Evolutionary conservation across 1,140 invertebrate species (phyloP).

Genomic region (Onthophagus taurus): DNA sequence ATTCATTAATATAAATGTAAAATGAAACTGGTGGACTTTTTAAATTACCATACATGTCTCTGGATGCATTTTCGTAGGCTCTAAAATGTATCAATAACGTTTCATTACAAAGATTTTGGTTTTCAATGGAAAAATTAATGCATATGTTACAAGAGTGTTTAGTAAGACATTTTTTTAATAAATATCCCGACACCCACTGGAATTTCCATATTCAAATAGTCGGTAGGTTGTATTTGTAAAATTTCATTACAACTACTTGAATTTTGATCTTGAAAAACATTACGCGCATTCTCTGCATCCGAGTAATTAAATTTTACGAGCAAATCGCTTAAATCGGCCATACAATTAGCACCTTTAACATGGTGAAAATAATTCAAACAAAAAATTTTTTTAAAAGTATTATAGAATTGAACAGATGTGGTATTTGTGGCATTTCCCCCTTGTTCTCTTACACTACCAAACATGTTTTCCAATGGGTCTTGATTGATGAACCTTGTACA

Average conservation of each 20-base stretch:
- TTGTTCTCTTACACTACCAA: constrained; percentile 12
- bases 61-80: not conserved
- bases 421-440: constrained; percentile 15
- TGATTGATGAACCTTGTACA: constrained; percentile 16
- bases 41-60: not conserved
- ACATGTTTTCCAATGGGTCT: constrained; percentile 20
- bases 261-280: too few species aligned
- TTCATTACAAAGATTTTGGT: not conserved
- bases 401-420: constrained; percentile 16
- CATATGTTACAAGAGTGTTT: not conserved
- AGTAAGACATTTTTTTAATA: not conserved
- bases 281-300: too few species aligned
- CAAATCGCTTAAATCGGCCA: constrained; percentile 7
- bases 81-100: not conserved
- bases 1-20: not conserved
- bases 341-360: constrained; percentile 6
- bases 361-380: constrained; percentile 9
- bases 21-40: not conserved
- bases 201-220: not conserved
- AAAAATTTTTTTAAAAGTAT: constrained; percentile 16
- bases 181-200: not conserved
- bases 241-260: not conserved
- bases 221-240: not conserved
- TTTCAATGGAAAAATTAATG: not conserved
- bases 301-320: not conserved